Conservation (phyloP, 2,113 vertebrate genomes). For the Bostrychus sinensis region DNA sequence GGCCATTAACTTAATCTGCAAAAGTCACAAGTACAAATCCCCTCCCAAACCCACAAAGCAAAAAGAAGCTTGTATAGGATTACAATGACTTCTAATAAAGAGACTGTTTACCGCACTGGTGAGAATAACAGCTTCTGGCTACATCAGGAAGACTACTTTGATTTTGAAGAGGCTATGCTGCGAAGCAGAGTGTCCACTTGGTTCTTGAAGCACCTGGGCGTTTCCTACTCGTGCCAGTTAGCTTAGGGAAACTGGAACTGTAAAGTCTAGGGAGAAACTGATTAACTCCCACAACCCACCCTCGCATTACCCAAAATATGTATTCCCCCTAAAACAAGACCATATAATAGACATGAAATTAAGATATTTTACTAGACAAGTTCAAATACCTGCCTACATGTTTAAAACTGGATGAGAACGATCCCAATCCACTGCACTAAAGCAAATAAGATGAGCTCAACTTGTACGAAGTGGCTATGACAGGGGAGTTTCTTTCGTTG, state of each 20-base stretch:
- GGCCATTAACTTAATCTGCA: conserved; percentile 77
- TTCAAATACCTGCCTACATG: conserved; percentile 76
- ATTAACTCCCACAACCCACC: conserved; percentile 73
- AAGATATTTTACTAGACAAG: conserved; percentile 22
- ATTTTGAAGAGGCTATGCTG: conserved; percentile 60
- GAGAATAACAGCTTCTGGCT: conserved; percentile 60
- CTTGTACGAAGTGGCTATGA: conserved; percentile 52
- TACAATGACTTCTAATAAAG: conserved; percentile 60
- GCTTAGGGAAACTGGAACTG: conserved; percentile 72
- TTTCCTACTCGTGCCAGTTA: conserved; percentile 67
- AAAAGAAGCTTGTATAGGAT: conserved; percentile 57
- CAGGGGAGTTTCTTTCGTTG: conserved; percentile 58
- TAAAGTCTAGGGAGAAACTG: conserved; percentile 79
- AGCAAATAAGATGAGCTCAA: conserved; percentile 55
- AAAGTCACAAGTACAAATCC: conserved; percentile 79
- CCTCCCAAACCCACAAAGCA: conserved; percentile 65
- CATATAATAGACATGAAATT: conserved; percentile 9
- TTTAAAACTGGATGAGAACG: conserved; percentile 54
- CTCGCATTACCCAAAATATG: conserved; percentile 39
- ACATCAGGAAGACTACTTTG: conserved; percentile 62
- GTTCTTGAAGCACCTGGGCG: conserved; percentile 49
- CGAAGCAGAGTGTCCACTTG: conserved; percentile 65
- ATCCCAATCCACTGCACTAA: conserved; percentile 60
- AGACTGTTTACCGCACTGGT: conserved; percentile 70
- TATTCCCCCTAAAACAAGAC: conserved; percentile 32